Conservation (phyloP, 1,140 invertebrate genomes). For the Prorops nasuta region DNA sequence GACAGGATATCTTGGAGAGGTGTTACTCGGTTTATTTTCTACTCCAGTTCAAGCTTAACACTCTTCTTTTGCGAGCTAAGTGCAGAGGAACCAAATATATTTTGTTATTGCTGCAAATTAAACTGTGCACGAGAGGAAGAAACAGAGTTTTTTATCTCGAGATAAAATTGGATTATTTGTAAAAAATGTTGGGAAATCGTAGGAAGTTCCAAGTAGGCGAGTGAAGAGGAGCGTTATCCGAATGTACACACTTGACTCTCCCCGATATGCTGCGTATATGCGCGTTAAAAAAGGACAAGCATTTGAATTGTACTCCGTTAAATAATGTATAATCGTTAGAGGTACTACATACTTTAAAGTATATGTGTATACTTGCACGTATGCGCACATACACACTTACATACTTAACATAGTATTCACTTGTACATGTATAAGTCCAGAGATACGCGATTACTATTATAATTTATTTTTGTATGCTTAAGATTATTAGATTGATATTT, state of each 20-base stretch:
- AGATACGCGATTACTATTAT: slow-evolving; percentile 44
- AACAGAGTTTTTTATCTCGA: no score
- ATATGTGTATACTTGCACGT: slow-evolving; percentile 8
- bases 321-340: slow-evolving; percentile 25
- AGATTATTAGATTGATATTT: slow-evolving; percentile 33
- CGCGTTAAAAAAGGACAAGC: slow-evolving; percentile 18
- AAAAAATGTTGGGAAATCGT: no score
- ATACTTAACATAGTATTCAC: slow-evolving; percentile 43
- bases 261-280: slow-evolving; percentile 15
- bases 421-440: slow-evolving; percentile 43
- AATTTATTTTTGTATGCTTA: slow-evolving; percentile 50
- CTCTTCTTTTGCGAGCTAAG: no score
- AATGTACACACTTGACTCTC: no score
- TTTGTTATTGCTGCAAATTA: no score
- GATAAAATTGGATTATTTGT: no score
- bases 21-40: slow-evolving; percentile 12
- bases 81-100: no score
- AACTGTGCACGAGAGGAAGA: no score
- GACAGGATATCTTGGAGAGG: slow-evolving; percentile 28
- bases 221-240: no score
- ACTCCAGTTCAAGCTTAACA: no score
- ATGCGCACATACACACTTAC: slow-evolving; percentile 8
- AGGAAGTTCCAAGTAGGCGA: no score
- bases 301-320: slow-evolving; percentile 28
- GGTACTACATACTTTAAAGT: slow-evolving; percentile 31